Evolutionary conservation across 1,140 invertebrate species (phyloP), one percentile per base, ranked within the genome.

Genomic region (Metaphire vulgaris): DNA sequence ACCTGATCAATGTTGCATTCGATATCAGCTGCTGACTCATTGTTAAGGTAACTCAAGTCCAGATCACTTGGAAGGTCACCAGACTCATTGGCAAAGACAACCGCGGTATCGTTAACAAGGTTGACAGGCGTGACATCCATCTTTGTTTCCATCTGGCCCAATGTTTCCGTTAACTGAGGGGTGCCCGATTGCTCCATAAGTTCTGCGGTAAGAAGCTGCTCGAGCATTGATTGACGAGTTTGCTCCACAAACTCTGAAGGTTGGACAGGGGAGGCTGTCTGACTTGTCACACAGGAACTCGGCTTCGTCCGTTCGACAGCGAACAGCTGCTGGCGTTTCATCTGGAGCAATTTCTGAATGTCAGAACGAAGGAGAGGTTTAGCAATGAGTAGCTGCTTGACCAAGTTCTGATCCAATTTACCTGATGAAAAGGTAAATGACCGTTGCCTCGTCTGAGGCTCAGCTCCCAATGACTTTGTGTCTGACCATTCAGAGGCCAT

Each of bases 1-100:
- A 96, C 92, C 89, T 96, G 93, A 82, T 97, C 94, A 26, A 97
- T 93, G 84, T 97, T 95, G 87, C 94, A 97, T 81, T 96, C 93
- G 80, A 97, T 91, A 71, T 90, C 92, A 33, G 92, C 92, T 76
- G 91, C 86, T 31, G 91, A 90, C 83, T 95, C 93, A 77, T 95
- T 90, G 14, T 79, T 69, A 1, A 79, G 76, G 28, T 79, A 69
- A 84, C 92, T 94, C 81, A 93, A 89, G 82, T 91, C 91, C 69
- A 93, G 88, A 83, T 93, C 92, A 81, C 92, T 91, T 14, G 91
- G 87, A 1, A 92, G 66, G 29, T 33, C 41, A 56, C 41, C 21
- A 56, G 41, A 31, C 6, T 56, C 41, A 56, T 56, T 56, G 6
- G 41, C 6, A 56, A 56, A 21, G 41, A 21, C 21, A 6, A 21